phyloP scores from a whole-genome alignment of 2,797 vertebrate species.

The Gymnothorax reevesii region DNA sequence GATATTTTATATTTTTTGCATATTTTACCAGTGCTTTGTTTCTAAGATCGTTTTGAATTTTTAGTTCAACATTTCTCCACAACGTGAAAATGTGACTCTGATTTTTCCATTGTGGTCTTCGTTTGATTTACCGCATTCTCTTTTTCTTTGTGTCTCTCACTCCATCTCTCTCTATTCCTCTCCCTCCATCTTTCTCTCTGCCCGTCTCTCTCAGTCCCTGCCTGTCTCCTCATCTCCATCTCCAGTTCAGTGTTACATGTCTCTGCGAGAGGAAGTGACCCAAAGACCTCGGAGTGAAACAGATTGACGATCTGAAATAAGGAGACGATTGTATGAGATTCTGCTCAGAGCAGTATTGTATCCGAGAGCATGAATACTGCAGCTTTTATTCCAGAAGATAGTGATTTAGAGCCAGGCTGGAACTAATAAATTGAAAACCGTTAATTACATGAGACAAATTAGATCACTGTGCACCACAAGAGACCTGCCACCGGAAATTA shows the following conservation, averaged over 20 bases:
- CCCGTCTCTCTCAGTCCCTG: neutral
- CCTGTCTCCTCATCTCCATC: neutral
- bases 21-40: too few relatives aligned
- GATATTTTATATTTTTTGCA: too few relatives aligned
- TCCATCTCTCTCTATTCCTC: constrained; percentile 2
- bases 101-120: too few relatives aligned
- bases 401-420: neutral
- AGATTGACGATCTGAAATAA: neutral
- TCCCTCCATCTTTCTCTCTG: neutral
- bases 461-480: neutral
- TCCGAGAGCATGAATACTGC: neutral
- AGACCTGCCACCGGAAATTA: neutral
- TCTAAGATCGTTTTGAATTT: too few relatives aligned
- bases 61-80: too few relatives aligned
- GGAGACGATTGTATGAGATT: neutral
- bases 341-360: neutral
- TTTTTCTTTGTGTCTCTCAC: neutral
- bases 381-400: neutral
- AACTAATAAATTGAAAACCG: neutral
- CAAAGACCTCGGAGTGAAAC: neutral
- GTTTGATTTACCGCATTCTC: neutral
- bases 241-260: neutral
- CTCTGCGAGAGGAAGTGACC: neutral
- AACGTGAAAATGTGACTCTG: too few relatives aligned
- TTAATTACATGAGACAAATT: neutral